Base-by-base conservation (phyloP, 2,888 invertebrate genomes). In the Tricholauxania praeusta region DNA sequence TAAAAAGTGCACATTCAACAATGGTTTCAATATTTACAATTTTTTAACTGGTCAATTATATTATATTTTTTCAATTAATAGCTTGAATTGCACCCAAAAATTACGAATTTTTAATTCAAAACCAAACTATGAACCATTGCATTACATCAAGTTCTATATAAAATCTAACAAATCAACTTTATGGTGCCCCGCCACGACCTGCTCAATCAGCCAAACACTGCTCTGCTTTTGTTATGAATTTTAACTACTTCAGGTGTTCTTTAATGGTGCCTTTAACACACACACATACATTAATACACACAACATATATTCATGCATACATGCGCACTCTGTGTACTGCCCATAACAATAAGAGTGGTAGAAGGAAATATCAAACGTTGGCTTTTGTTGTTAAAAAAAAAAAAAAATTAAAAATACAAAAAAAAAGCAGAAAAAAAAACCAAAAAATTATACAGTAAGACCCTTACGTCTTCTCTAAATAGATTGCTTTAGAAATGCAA, bases 231-330 rank as follows among this genome's bases (percentile, higher is more conserved):
- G 28, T 62, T 49, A 69, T 60, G 69, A 63, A 49, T 32, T 63
- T 62, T 53, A 70, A 70, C 70, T 63, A 70, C 53, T 70, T 70
- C 70, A 70, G 70, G 63, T 70, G 70, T 63, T 70, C 63, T 51
- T 70, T 53, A 63, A 63, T 53, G 62, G 52, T 69, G 53, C 62
- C 62, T 70, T 53, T 15, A 62, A 52, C 69, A 28, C 49, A 47
- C 28, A 39, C 39, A 39, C 17, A 39, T 8, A 39, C 39, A 10
- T 4, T 39, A 39, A 39, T 10, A 52, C 51, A 69, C 15, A 28
- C 52, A 62, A 28, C 28, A 28, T 28, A 2, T 28, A 28, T 28
- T 28, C 28, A 22, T 1, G 3, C 15, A 39, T 10, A 39, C 39
- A 39, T 39, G 10, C 10, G 5, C 10, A 39, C 39, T 10, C 39